These are phyloP conservation scores for Drosophila pseudoobscura DNA, from an alignment of 1,140 invertebrate species.

Conservation along the genomic window DNA sequence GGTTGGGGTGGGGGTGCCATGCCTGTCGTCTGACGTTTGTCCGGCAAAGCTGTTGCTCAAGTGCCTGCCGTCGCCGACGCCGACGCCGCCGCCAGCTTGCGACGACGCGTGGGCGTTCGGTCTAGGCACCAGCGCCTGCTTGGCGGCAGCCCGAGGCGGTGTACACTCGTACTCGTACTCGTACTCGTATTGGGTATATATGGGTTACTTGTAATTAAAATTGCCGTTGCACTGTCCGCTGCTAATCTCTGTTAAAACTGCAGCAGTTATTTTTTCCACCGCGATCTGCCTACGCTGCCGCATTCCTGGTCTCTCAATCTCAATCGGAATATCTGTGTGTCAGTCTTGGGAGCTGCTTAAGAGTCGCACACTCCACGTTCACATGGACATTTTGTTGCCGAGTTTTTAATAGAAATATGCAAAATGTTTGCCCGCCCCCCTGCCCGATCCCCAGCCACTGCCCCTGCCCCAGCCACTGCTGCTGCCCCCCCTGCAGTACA, in stretches of 20 bases:
- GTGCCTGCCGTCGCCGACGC: conserved; percentile 33
- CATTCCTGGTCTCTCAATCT: conserved; percentile 52
- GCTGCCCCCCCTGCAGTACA: too few species aligned
- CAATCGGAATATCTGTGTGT: conserved; percentile 40
- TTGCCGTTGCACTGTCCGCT: conserved; percentile 32
- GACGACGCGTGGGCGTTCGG: conserved; percentile 62
- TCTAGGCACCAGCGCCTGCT: conserved; percentile 64
- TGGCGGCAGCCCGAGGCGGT: conserved; percentile 53
- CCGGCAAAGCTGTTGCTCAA: conserved; percentile 44
- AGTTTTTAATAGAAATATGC: conserved; percentile 61
- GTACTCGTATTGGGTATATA: background rate
- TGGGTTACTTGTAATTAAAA: conserved; percentile 71
- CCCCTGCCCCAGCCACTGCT: conserved; percentile 1
- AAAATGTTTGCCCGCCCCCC: conserved; percentile 46
- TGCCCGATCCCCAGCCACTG: conserved; percentile 20
- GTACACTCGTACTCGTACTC: conserved; percentile 10
- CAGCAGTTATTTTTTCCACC: conserved; percentile 30
- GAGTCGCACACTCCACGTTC: conserved; percentile 10
- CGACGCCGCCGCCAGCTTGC: conserved; percentile 16
- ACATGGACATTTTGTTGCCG: background rate
- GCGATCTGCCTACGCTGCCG: conserved; percentile 66
- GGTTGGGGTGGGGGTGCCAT: conserved; percentile 42
- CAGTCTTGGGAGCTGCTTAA: conserved; percentile 39
- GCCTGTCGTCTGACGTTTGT: conserved; percentile 27
- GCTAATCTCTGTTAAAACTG: conserved; percentile 58